Evolutionary conservation across 2,888 invertebrate species (phyloP), one percentile per base, ranked within the genome.

Genomic region (Dryobotodes eremita): DNA sequence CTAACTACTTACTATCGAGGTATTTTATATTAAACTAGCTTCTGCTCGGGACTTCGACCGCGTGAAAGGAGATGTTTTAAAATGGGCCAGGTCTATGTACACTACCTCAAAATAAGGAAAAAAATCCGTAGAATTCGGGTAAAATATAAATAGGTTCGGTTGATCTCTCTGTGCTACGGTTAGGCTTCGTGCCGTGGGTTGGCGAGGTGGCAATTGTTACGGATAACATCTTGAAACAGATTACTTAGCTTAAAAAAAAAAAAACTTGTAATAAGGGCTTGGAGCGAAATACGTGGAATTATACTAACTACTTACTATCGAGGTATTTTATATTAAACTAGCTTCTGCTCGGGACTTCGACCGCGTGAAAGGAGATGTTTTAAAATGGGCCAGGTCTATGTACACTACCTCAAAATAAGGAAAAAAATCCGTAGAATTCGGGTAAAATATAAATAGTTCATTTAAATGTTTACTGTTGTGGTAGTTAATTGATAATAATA

Each of bases 161-260:
- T n/a, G n/a, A n/a, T n/a, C 17, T 66, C 17, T 36, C 26, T 53
- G 13, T 59, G n/a, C 15, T 5, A n/a, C 0, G 42, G 13, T n/a
- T 8, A 46, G 36, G 42, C 66, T 17, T 71, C 53, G 65, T 71
- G 59, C 62, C n/a, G 23, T 15, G 55, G 69, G 76, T 71, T 55
- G 62, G 13, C 71, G 69, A 75, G 69, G 69, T 78, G 76, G 71
- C 71, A 79, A 73, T 83, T 59, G 75, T 59, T 31, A 70, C 50
- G 31, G 75, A 83, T 83, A 83, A 71, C 53, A 79, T 76, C 75
- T 74, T 42, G 0, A 55, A 83, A 83, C 73, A 59, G 70, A 83
- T 83, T 72, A 53, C 57, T 79, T 15, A n/a, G 26, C 62, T 71
- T 71, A 71, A 69, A 66, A 79, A n/a, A n/a, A 3, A 71, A 68